These are phyloP conservation scores for Nothocercus nigrocapillus DNA, from an alignment of 2,113 vertebrate species.

Conservation along the genomic window DNA sequence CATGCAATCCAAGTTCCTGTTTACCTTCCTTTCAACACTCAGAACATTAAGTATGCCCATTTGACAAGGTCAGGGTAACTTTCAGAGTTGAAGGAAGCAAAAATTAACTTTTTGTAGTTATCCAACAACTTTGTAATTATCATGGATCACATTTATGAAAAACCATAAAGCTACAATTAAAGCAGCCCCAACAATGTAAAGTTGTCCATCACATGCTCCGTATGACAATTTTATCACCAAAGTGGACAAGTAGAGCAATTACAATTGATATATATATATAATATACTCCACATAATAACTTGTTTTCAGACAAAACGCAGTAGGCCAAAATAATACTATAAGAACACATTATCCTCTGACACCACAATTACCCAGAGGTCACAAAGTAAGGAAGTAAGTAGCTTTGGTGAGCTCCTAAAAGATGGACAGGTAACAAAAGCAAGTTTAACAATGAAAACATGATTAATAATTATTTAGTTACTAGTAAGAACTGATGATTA, in stretches of 20 bases:
- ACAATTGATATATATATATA: background rate
- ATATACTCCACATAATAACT: slow-evolving; percentile 1
- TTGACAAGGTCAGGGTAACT: slow-evolving; percentile 8
- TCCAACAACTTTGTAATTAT: slow-evolving; percentile 21
- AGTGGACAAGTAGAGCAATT: background rate
- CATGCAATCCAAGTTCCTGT: background rate
- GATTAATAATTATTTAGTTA: background rate
- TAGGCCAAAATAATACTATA: background rate
- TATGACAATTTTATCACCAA: slow-evolving; percentile 42
- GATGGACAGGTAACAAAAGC: background rate
- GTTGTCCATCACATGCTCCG: background rate
- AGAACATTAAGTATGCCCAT: background rate
- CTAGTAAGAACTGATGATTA: background rate
- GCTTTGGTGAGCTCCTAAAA: background rate
- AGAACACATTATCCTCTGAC: slow-evolving; percentile 8
- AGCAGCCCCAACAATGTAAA: background rate
- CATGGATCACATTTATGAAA: slow-evolving; percentile 47
- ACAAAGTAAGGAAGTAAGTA: slow-evolving; percentile 23
- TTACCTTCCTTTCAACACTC: background rate
- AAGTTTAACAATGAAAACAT: slow-evolving; percentile 23
- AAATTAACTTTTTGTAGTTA: background rate
- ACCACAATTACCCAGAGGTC: slow-evolving; percentile 28
- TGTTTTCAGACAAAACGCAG: slow-evolving; percentile 47
- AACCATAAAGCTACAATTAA: slow-evolving; percentile 30
- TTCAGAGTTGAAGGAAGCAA: slow-evolving; percentile 6